These are phyloP conservation scores for Euleptes europaea DNA, from an alignment of 2,113 vertebrate species.

Conservation along the genomic window DNA sequence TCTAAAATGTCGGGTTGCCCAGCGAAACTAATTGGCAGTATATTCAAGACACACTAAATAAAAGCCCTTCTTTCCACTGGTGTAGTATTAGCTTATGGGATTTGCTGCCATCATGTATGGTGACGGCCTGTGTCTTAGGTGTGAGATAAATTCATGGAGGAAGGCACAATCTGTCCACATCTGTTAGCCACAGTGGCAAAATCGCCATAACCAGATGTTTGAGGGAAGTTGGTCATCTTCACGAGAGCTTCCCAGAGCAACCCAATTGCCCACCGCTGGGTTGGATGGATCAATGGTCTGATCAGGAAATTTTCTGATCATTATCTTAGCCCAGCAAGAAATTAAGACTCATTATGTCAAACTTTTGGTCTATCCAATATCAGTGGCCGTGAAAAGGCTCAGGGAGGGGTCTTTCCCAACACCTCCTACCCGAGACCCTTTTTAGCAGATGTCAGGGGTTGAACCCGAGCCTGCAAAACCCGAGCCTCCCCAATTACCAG, in stretches of 20 bases:
- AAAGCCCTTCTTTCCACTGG: background rate
- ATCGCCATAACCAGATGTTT: background rate
- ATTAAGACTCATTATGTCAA: no score
- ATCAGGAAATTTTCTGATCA: background rate
- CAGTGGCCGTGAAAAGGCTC: background rate
- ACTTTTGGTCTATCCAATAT: background rate
- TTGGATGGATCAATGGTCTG: background rate
- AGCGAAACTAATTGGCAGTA: no score
- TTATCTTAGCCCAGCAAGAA: no score
- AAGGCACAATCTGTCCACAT: background rate
- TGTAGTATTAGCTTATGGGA: no score
- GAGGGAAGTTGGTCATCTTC: background rate
- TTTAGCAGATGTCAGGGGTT: background rate
- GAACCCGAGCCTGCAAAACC: background rate
- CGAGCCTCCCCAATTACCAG: no score
- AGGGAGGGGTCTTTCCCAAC: no score
- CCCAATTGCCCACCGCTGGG: background rate
- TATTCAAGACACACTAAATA: background rate
- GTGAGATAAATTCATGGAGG: background rate
- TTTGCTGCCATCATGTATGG: background rate
- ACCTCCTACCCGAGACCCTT: no score
- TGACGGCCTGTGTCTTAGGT: no score
- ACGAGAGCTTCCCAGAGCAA: background rate
- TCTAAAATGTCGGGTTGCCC: background rate
- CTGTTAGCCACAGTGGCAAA: background rate